Percentiles rank a stretch among this genome's conserved stretches.
phyloP scores from a whole-genome alignment of 2,797 vertebrate genomes.

The Sebastes kiyomatsui region DNA sequence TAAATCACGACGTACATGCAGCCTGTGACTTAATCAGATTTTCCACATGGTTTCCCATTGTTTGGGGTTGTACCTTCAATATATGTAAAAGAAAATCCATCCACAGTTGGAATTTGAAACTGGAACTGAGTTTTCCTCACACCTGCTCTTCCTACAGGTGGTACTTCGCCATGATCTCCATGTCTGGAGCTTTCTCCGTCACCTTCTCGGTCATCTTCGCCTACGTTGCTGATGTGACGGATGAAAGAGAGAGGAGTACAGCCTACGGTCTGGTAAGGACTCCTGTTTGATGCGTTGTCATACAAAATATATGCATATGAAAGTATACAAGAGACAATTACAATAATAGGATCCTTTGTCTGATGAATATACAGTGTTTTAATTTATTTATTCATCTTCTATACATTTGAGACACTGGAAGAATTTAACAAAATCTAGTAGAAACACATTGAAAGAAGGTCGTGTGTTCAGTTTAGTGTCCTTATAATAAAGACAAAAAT shows the following conservation, averaged over 20 bases:
- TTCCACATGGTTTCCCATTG: neutral
- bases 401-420: neutral
- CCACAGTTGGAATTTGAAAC: neutral
- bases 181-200: slow-evolving; percentile 95
- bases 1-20: too few species aligned
- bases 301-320: too few species aligned
- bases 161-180: slow-evolving; percentile 96
- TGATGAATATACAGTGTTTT: neutral
- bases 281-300: neutral
- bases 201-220: slow-evolving; percentile 98
- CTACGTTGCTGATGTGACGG: slow-evolving; percentile 93
- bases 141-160: slow-evolving; percentile 82
- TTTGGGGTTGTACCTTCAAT: neutral
- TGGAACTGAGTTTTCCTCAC: neutral
- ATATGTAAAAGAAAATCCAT: too few species aligned
- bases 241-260: slow-evolving; percentile 90
- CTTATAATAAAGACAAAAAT: neutral
- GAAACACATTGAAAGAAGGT: too few species aligned
- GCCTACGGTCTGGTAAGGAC: slow-evolving; percentile 93
- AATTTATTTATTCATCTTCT: neutral
- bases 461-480: too few species aligned
- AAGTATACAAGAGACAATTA: neutral
- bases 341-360: neutral
- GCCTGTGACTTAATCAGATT: neutral
- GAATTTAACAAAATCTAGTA: too few species aligned